Evolutionary conservation across 1,140 invertebrate genomes (phyloP), one percentile per base, ranked within the genome.

Genomic region (Drosophila triauraria): DNA sequence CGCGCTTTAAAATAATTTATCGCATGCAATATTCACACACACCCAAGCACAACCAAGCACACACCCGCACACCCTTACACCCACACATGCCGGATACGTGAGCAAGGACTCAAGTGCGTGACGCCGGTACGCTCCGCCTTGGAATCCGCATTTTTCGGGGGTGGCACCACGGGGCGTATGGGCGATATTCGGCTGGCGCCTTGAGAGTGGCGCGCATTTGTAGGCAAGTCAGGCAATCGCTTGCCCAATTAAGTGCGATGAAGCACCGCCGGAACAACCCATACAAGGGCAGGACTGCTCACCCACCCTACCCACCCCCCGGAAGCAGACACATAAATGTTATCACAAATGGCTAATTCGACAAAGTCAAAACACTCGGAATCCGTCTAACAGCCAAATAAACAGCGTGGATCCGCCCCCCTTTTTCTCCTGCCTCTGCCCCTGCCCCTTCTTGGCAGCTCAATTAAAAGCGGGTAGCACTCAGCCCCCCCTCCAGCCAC

Each of bases 1-100:
- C 13, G 61, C 75, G 75, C 75, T 90, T 90, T 85, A 88, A 90
- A 90, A 90, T 90, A 90, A 90, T 90, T 90, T 90, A 90, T 90
- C 75, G 85, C 81, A 76, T 74, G 78, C 70, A 81, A 88, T 88
- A 90, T 84, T 81, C 76, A 80, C 69, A 68, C 70, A 62, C 60
- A 58, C 25, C 38, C 47, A 7, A 3, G 9, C 40, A 80, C 60
- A 53, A 2, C 25, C 53, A 20, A 20, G 20, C 20, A 20, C 20
- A 23, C 46, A 43, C 32, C 46, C 48, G 27, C 60, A 30, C 23
- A 58, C 20, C n/a, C n/a, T 8, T 46, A 54, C 23, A 57, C 27
- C 23, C 12, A 23, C 42, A 60, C 57, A 56, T 54, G 44, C 54
- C 53, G 40, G 53, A 64, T 75, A 77, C 68, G 79, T 78, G 78